These are phyloP conservation scores for Popillia japonica DNA, from an alignment of 1,140 invertebrate species.

Conservation along the genomic window DNA sequence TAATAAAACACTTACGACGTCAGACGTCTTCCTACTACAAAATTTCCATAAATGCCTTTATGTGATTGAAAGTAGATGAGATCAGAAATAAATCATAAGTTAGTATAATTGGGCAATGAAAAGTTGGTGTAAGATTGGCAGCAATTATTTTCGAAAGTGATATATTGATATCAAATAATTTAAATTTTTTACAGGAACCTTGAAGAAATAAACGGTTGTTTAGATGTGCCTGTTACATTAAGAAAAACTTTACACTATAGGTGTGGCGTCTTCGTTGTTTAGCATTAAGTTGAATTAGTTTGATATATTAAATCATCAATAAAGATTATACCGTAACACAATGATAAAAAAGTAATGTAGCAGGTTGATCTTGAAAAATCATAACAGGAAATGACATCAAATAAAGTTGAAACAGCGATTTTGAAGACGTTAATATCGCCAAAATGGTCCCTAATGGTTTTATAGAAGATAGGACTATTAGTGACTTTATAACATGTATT, in stretches of 20 bases:
- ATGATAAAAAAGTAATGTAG: too few species aligned
- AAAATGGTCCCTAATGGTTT: too few species aligned
- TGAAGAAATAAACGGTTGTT: not conserved
- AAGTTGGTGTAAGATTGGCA: too few species aligned
- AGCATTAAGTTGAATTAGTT: not conserved
- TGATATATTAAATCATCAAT: not conserved
- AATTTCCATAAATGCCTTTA: not conserved
- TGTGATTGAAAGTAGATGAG: not conserved
- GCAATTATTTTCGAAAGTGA: not conserved
- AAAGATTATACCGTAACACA: not conserved
- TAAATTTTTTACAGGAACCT: not conserved
- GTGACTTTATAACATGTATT: not conserved
- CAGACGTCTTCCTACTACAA: too few species aligned
- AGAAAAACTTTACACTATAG: not conserved
- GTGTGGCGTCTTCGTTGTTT: not conserved
- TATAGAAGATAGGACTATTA: too few species aligned
- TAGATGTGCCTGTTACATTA: not conserved
- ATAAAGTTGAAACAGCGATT: too few species aligned
- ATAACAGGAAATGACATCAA: not conserved
- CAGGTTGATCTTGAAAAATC: not conserved
- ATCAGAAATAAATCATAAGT: too few species aligned
- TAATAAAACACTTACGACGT: too few species aligned
- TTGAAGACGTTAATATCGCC: too few species aligned
- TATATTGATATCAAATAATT: not conserved
- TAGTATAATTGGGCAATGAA: too few species aligned